These are phyloP conservation scores for Tetrapedia diversipes DNA, from an alignment of 2,888 invertebrate species.

Conservation along the genomic window DNA sequence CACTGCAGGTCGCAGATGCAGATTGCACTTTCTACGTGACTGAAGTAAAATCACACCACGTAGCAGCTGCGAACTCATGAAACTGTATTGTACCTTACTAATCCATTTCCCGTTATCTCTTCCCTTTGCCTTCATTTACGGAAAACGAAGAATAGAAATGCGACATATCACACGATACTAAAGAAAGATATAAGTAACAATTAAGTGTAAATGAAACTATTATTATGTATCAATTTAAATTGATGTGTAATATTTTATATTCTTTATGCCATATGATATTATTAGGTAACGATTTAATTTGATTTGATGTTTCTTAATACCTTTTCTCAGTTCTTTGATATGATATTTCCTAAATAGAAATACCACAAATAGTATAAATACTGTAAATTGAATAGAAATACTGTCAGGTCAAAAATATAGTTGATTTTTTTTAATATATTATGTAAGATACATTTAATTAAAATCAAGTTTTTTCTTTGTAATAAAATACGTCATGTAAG, in stretches of 20 bases:
- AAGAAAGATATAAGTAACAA: neutral
- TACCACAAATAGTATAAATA: neutral
- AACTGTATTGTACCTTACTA: constrained; percentile 45
- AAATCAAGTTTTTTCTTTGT: too few relatives aligned
- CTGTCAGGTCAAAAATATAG: too few relatives aligned
- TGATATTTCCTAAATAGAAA: neutral
- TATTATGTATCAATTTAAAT: neutral
- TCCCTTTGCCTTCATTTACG: constrained; percentile 17
- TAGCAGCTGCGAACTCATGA: constrained; percentile 58
- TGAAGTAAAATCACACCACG: constrained; percentile 49
- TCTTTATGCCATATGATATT: too few relatives aligned
- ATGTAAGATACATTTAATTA: too few relatives aligned
- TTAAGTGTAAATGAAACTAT: neutral
- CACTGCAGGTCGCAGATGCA: constrained; percentile 44
- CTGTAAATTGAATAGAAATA: too few relatives aligned
- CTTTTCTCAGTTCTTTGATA: too few relatives aligned
- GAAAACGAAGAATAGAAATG: neutral
- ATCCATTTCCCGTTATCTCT: constrained; percentile 58
- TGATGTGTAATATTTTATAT: too few relatives aligned
- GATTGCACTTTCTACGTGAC: constrained; percentile 48
- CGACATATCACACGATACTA: neutral
- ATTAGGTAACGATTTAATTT: too few relatives aligned
- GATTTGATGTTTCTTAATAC: too few relatives aligned
- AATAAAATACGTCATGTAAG: too few relatives aligned
- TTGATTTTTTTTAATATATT: too few relatives aligned